These are phyloP conservation scores for Neelides folsomi DNA, from an alignment of 2,888 invertebrate genomes.

Conservation along the genomic window DNA sequence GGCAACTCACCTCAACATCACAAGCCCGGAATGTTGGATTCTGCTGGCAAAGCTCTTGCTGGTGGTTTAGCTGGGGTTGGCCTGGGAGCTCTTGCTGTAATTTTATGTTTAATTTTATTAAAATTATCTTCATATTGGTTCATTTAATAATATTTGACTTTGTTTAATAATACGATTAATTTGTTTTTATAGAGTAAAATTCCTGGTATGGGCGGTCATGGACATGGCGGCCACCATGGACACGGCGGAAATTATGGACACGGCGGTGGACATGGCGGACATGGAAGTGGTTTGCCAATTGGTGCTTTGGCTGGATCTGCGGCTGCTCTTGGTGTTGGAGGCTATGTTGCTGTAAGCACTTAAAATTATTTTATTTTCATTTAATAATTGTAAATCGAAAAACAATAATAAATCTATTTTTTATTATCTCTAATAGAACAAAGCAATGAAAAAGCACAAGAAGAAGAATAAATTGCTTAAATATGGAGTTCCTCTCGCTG, in stretches of 20 bases:
- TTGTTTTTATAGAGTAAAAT: constrained; percentile 20
- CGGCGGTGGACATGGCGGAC: constrained; percentile 7
- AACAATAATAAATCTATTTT: neutral
- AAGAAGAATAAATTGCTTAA: constrained; percentile 41
- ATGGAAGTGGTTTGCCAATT: constrained; percentile 11
- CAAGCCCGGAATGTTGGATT: constrained; percentile 15
- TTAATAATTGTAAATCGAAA: neutral
- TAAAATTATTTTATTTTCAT: neutral
- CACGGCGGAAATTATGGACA: constrained; percentile 9
- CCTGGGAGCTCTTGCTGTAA: constrained; percentile 22
- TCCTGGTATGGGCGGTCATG: constrained; percentile 18
- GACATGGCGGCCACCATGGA: constrained; percentile 10
- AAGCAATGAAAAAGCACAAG: constrained; percentile 36
- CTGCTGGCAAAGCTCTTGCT: constrained; percentile 20
- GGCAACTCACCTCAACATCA: too few species aligned
- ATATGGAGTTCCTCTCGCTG: constrained; percentile 39
- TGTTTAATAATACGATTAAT: neutral
- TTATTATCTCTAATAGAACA: constrained; percentile 32
- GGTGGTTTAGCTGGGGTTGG: constrained; percentile 28
- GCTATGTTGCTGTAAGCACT: constrained; percentile 18
- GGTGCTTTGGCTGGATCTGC: constrained; percentile 18
- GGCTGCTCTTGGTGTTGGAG: constrained; percentile 25
- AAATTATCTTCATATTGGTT: neutral
- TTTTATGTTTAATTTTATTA: neutral
- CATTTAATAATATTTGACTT: neutral